Evolutionary conservation across 1,140 invertebrate species (phyloP).

Genomic region (Limonius californicus): DNA sequence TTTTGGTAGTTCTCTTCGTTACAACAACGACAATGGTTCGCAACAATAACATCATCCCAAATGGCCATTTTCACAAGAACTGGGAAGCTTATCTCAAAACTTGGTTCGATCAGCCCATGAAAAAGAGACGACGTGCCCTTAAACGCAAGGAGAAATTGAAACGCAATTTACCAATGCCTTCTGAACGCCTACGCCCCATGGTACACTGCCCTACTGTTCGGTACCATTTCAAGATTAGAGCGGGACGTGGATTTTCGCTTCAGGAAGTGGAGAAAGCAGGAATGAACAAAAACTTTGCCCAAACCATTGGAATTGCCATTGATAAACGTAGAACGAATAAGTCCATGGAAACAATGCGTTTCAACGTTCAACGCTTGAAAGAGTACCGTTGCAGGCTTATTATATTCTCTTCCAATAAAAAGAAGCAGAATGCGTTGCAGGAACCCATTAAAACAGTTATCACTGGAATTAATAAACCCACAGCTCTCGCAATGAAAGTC

Average conservation of each 20-base stretch:
- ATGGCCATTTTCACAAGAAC: slow-evolving; percentile 98
- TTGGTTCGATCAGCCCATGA: slow-evolving; percentile 96
- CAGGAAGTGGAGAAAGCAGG: slow-evolving; percentile 88
- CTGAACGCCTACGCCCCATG: slow-evolving; percentile 77
- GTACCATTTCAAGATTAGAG: slow-evolving; percentile 84
- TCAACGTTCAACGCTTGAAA: too few relatives aligned
- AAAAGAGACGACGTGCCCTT: slow-evolving; percentile 78
- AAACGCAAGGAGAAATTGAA: slow-evolving; percentile 85
- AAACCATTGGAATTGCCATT: slow-evolving; percentile 90
- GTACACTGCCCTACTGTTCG: slow-evolving; percentile 89
- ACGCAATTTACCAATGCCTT: slow-evolving; percentile 81
- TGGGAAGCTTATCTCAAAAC: slow-evolving; percentile 95
- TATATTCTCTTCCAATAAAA: too few relatives aligned
- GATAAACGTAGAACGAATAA: slow-evolving; percentile 69
- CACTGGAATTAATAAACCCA: too few relatives aligned
- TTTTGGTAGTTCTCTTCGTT: too few relatives aligned
- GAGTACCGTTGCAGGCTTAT: too few relatives aligned
- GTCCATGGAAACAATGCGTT: too few relatives aligned
- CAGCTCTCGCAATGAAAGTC: too few relatives aligned
- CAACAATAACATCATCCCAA: slow-evolving; percentile 96
- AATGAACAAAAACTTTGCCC: slow-evolving; percentile 74
- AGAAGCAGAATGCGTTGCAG: too few relatives aligned
- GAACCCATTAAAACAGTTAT: too few relatives aligned
- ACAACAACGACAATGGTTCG: not conserved
- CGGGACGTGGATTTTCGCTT: slow-evolving; percentile 91